Evolutionary conservation across 2,888 invertebrate species (phyloP).

Genomic region (Leptopilina syphax): DNA sequence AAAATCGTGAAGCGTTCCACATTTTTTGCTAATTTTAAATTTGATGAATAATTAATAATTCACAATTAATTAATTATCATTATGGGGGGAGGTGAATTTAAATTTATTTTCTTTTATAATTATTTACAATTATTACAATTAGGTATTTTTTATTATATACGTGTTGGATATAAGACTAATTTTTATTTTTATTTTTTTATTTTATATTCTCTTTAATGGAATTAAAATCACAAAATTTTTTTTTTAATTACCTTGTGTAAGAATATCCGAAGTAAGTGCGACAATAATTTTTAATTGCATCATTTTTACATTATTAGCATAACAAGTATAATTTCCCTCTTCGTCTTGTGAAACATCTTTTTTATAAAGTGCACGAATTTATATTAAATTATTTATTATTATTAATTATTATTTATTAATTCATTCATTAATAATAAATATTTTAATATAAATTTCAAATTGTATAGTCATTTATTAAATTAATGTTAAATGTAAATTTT

Average conservation of each 20-base stretch:
- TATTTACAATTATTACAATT: no score
- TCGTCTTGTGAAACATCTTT: constrained; percentile 80
- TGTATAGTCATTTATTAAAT: no score
- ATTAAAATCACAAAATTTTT: neutral
- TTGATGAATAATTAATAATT: neutral
- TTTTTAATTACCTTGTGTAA: constrained; percentile 77
- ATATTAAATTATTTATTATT: neutral
- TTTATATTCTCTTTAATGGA: neutral
- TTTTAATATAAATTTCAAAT: no score
- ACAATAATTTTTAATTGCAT: constrained; percentile 79
- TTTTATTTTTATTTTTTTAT: constrained; percentile 1
- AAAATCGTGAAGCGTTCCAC: constrained; percentile 94
- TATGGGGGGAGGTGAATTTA: no score
- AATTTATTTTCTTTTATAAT: no score
- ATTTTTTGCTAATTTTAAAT: constrained; percentile 78
- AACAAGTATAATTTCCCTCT: constrained; percentile 85
- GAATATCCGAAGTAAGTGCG: constrained; percentile 77
- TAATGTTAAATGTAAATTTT: no score
- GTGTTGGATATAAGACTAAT: neutral
- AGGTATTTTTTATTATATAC: no score
- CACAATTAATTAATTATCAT: neutral
- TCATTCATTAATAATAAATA: no score
- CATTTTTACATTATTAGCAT: constrained; percentile 80
- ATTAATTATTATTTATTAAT: neutral
- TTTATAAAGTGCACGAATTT: neutral